These are phyloP conservation scores for Euzophera pinguis DNA, from an alignment of 2,888 invertebrate species.

Conservation along the genomic window DNA sequence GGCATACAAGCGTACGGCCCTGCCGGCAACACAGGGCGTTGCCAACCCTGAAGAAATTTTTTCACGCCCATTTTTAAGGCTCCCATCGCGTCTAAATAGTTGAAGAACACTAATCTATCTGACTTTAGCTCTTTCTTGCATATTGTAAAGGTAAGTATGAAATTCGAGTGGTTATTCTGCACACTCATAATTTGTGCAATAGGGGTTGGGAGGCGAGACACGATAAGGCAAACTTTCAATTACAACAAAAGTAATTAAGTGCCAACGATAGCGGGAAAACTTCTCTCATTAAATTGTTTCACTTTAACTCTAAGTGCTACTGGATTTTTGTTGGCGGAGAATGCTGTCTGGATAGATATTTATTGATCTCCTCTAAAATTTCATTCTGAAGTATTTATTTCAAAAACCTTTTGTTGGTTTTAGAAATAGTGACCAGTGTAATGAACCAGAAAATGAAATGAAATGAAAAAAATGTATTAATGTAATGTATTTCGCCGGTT, in stretches of 20 bases:
- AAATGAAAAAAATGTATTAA: too few species aligned
- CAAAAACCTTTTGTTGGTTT: background rate
- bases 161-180: background rate
- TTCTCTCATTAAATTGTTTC: constrained; percentile 62
- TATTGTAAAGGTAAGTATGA: background rate
- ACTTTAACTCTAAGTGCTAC: constrained; percentile 55
- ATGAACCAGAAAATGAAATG: too few species aligned
- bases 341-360: constrained; percentile 34
- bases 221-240: constrained; percentile 56
- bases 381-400: background rate
- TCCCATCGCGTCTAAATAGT: too few species aligned
- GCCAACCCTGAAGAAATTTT: too few species aligned
- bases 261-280: constrained; percentile 51
- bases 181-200: background rate
- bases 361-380: constrained; percentile 25
- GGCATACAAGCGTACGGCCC: too few species aligned
- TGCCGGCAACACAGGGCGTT: too few species aligned
- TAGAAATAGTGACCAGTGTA: background rate
- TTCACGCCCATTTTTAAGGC: too few species aligned
- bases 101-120: too few species aligned
- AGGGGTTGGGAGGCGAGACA: constrained; percentile 9
- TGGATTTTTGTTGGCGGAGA: constrained; percentile 50
- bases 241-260: constrained; percentile 66
- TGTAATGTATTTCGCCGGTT: too few species aligned
- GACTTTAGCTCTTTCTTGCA: too few species aligned